Conservation (phyloP, 2,113 vertebrate genomes). For the Anser cygnoides region DNA sequence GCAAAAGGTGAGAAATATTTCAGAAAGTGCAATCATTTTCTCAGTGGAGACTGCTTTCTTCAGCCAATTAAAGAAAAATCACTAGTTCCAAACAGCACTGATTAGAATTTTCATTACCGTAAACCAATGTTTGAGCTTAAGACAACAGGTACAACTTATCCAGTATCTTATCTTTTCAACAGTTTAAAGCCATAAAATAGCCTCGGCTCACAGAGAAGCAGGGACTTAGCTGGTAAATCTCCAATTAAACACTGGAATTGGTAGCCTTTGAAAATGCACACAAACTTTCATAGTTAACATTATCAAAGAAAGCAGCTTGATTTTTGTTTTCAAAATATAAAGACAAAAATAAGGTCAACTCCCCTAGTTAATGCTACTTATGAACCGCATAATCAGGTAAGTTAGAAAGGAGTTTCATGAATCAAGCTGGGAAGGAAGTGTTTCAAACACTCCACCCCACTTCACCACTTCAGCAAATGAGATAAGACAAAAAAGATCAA, state of each 20-base stretch:
- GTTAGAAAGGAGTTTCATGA: neutral
- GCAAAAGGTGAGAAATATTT: neutral
- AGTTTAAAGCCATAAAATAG: neutral
- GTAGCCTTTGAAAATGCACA: neutral
- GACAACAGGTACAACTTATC: neutral
- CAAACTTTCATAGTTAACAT: neutral
- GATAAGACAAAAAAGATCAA: neutral
- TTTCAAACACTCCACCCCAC: neutral
- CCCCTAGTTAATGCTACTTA: neutral
- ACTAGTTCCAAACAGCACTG: neutral
- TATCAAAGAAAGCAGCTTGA: neutral
- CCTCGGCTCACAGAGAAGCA: neutral
- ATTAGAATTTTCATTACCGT: neutral
- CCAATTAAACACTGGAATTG: neutral
- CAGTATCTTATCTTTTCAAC: neutral
- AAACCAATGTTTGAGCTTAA: neutral
- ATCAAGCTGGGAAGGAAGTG: neutral
- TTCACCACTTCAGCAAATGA: neutral
- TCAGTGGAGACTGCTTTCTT: neutral
- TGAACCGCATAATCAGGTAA: neutral
- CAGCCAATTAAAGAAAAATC: neutral
- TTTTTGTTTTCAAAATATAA: neutral
- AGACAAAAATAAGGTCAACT: neutral
- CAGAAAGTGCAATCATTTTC: neutral
- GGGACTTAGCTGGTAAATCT: neutral